A percentile compares a stretch with the other conserved stretches of the same genome.
Conservation (phyloP, 2,113 vertebrate species). For the Eolophus roseicapilla region DNA sequence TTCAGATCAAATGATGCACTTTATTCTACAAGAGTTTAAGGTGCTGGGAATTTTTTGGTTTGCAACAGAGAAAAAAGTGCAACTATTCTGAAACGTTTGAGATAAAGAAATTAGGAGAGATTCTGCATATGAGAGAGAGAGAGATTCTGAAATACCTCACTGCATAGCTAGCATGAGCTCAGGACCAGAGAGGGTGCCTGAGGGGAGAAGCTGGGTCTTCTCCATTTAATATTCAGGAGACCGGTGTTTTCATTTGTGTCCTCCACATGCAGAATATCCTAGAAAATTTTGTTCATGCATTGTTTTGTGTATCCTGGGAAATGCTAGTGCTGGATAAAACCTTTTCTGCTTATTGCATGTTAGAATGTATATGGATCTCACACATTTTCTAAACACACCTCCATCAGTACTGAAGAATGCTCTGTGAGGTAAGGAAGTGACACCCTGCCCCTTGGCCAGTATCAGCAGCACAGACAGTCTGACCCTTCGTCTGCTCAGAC, state of each 20-base stretch:
- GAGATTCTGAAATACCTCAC: neutral
- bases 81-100: neutral
- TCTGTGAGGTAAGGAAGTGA: too few species aligned
- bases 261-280: neutral
- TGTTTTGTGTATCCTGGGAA: neutral
- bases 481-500: neutral
- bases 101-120: neutral
- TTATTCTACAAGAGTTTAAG: neutral
- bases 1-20: neutral
- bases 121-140: neutral
- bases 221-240: neutral
- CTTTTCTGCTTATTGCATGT: neutral
- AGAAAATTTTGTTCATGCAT: neutral
- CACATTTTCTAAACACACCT: neutral
- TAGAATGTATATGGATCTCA: neutral
- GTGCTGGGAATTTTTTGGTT: neutral
- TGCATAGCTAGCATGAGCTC: neutral
- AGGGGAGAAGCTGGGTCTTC: neutral
- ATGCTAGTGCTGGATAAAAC: neutral
- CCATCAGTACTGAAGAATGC: neutral
- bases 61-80: neutral
- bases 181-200: neutral
- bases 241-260: neutral
- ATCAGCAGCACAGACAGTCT: accelerated
- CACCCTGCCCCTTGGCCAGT: neutral